Evolutionary conservation across 1,140 invertebrate genomes (phyloP), one percentile per base, ranked within the genome.

Genomic region (Drosophila athabasca): DNA sequence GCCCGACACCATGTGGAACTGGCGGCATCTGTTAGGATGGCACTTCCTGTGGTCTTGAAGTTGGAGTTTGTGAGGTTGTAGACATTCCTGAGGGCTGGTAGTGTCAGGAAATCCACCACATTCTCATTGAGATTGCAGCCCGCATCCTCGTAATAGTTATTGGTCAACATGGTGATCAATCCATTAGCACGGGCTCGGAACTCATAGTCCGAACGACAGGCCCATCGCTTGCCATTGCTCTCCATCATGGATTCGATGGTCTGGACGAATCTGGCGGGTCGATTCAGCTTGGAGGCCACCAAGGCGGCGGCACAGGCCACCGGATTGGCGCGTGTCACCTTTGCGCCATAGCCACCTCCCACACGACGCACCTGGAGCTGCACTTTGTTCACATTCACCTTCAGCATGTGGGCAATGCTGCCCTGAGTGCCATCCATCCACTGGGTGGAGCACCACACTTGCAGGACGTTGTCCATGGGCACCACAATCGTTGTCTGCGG

Each of bases 331-430:
- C 95, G 92, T 1, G 93, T 93, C 17, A 94, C 93, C 91, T 96
- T 95, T 13, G 93, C 92, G 1, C 95, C 96, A 70, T 95, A 97
- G 1, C 91, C 95, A 22, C 96, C 96, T 0, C 96, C 96, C 0
- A 96, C 46, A 26, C 96, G 92, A 49, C 94, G 92, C 0, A 95
- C 93, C 68, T 93, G 91, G 0, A 96, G 76, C 41, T 95, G 93
- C 13, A 96, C 93, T 17, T 94, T 94, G 87, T 92, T 93, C 49
- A 91, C 90, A 7, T 79, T 84, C 5, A 93, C 78, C 9, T 84
- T 75, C 6, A 97, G 91, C 65, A 93, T 92, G 7, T 92, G 85
- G 0, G 95, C 92, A 19, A 96, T 93, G 1, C 93, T 92, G 13
- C 91, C 82, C 89, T 96, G 95, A 0, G 91, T 92, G 8, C 93